phyloP scores from a whole-genome alignment of 2,113 vertebrate genomes.

The Dendropsophus ebraccatus region DNA sequence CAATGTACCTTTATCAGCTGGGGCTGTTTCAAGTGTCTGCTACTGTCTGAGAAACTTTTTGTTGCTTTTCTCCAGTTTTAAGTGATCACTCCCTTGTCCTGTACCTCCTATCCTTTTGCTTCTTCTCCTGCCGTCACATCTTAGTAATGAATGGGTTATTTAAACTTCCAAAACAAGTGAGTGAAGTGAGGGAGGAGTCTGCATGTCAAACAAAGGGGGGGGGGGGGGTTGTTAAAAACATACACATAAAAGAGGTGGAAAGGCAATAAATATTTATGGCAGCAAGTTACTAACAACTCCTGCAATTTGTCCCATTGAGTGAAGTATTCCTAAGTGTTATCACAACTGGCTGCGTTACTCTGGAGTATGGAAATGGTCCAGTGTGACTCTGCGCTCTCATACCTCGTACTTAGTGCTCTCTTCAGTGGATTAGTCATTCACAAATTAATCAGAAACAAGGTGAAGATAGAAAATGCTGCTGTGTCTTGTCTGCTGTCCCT shows the following conservation, averaged over 20 bases:
- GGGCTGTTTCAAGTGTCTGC: neutral
- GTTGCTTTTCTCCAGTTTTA: neutral
- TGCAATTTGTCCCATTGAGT: neutral
- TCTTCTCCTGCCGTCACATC: neutral
- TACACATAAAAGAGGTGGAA: conserved; percentile 59
- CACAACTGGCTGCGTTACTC: conserved; percentile 16
- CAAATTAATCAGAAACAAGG: neutral
- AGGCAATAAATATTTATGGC: conserved; percentile 61
- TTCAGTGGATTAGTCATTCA: conserved; percentile 58
- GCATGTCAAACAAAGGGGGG: conserved; percentile 49
- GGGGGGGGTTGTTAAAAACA: conserved; percentile 24
- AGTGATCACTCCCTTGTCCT: neutral
- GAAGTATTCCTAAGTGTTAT: neutral
- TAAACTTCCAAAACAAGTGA: conserved; percentile 68
- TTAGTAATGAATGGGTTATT: conserved; percentile 21
- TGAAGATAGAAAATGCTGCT: neutral
- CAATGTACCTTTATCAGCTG: too few relatives aligned
- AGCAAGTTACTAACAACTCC: conserved; percentile 33
- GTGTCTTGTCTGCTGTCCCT: conserved; percentile 62
- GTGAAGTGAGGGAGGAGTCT: conserved; percentile 65
- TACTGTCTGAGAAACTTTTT: neutral
- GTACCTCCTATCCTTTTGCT: neutral
- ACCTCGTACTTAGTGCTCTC: accelerated
- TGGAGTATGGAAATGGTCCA: conserved; percentile 59
- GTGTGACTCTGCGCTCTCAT: conserved; percentile 58